These are phyloP conservation scores for Podabrus alpinus DNA, from an alignment of 2,888 invertebrate genomes.

Conservation along the genomic window DNA sequence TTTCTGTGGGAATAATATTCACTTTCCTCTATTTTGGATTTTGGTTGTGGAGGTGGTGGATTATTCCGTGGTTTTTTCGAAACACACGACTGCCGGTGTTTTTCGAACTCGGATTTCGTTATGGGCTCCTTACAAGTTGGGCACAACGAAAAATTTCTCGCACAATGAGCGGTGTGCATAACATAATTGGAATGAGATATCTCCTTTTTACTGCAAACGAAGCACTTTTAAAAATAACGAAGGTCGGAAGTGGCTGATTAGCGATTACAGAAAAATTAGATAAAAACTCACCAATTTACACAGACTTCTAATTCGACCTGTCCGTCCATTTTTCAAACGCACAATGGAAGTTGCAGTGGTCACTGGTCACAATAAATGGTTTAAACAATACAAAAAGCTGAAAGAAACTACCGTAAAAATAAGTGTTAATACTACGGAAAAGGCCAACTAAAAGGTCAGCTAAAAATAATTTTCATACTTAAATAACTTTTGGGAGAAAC, in stretches of 20 bases:
- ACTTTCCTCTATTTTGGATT: slow-evolving; percentile 43
- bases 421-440: slow-evolving; percentile 23
- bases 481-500: neutral
- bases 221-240: slow-evolving; percentile 1
- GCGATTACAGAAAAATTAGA: slow-evolving; percentile 31
- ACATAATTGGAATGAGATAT: slow-evolving; percentile 70
- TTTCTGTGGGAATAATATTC: slow-evolving; percentile 44
- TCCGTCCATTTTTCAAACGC: slow-evolving; percentile 9
- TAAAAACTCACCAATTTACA: slow-evolving; percentile 59
- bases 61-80: slow-evolving; percentile 54
- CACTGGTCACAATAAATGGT: slow-evolving; percentile 3
- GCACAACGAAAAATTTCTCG: slow-evolving; percentile 68
- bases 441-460: slow-evolving; percentile 28
- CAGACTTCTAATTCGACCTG: slow-evolving; percentile 55
- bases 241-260: neutral
- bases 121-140: slow-evolving; percentile 71
- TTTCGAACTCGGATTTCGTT: slow-evolving; percentile 61
- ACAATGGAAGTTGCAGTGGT: neutral
- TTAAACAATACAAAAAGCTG: slow-evolving; percentile 4
- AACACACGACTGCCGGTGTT: slow-evolving; percentile 59
- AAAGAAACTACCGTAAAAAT: slow-evolving; percentile 3
- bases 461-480: slow-evolving; percentile 23
- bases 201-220: slow-evolving; percentile 65
- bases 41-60: slow-evolving; percentile 36
- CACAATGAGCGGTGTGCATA: slow-evolving; percentile 72